Evolutionary conservation across 2,797 vertebrate genomes (phyloP).

Genomic region (Numenius phaeopus): DNA sequence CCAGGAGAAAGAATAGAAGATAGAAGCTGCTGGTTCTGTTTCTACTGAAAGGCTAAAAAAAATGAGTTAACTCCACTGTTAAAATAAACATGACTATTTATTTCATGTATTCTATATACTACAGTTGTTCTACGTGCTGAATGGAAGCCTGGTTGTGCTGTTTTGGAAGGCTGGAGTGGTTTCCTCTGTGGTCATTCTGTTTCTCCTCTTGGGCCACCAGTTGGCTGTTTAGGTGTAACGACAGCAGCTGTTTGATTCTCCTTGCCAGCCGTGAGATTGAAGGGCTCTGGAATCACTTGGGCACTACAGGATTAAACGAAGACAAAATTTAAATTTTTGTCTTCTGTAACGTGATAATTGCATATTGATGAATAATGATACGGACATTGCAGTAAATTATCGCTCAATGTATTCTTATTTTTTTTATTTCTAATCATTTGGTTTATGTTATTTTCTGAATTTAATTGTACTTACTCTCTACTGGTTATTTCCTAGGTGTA

Average conservation of each 20-base stretch:
- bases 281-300: not conserved
- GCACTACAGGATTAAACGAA: not conserved
- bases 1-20: not conserved
- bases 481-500: slow-evolving; percentile 62
- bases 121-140: not conserved
- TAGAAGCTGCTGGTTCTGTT: not conserved
- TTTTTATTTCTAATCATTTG: not conserved
- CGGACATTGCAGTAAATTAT: not conserved
- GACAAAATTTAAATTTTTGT: not conserved
- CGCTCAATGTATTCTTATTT: rapidly evolving
- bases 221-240: slow-evolving; percentile 1
- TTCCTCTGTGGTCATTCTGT: not conserved
- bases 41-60: not conserved
- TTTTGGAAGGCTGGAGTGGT: not conserved
- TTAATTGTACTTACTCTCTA: not conserved
- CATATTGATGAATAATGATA: not conserved
- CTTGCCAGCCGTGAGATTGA: not conserved
- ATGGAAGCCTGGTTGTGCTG: not conserved
- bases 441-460: not conserved
- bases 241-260: not conserved
- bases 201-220: not conserved
- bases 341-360: not conserved
- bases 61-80: not conserved
- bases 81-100: not conserved
- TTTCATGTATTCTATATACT: not conserved